A percentile compares a stretch with the other conserved stretches of the same genome.
Conservation (phyloP, 1,140 invertebrate species). For the Diachasma alloeum region DNA sequence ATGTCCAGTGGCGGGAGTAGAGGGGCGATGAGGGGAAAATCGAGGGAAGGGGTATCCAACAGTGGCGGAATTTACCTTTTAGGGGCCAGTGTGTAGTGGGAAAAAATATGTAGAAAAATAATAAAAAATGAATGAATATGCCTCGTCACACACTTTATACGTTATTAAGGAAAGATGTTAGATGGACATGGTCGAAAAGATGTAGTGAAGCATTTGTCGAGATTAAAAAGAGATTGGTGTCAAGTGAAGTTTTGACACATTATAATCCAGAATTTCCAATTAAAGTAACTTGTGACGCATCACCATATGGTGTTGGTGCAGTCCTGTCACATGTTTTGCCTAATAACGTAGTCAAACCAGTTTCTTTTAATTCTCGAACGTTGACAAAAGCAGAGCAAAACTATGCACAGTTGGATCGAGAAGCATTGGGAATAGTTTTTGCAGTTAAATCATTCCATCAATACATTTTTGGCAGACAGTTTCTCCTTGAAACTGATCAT, state of each 20-base stretch:
- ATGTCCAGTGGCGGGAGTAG: too few relatives aligned
- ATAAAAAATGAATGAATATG: too few relatives aligned
- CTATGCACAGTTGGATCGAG: not conserved
- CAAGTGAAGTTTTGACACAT: constrained; percentile 11
- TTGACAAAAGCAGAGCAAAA: not conserved
- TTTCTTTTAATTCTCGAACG: not conserved
- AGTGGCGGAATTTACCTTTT: too few relatives aligned
- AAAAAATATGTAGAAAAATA: too few relatives aligned
- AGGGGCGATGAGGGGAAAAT: too few relatives aligned
- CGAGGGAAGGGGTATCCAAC: too few relatives aligned
- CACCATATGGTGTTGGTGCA: not conserved
- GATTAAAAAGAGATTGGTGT: not conserved
- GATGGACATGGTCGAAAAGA: not conserved
- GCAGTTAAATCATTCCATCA: constrained; percentile 9
- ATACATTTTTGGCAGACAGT: not conserved
- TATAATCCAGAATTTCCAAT: not conserved
- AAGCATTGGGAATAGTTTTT: not conserved
- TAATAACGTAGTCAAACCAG: not conserved
- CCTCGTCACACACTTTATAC: too few relatives aligned
- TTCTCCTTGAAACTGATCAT: constrained; percentile 3
- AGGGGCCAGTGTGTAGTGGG: too few relatives aligned
- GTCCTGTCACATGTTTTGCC: not conserved
- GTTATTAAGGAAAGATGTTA: not conserved
- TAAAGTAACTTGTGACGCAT: constrained; percentile 10
- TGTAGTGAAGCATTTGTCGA: not conserved